Conservation (phyloP, 2,888 invertebrate genomes). For the Dorcus hopei region DNA sequence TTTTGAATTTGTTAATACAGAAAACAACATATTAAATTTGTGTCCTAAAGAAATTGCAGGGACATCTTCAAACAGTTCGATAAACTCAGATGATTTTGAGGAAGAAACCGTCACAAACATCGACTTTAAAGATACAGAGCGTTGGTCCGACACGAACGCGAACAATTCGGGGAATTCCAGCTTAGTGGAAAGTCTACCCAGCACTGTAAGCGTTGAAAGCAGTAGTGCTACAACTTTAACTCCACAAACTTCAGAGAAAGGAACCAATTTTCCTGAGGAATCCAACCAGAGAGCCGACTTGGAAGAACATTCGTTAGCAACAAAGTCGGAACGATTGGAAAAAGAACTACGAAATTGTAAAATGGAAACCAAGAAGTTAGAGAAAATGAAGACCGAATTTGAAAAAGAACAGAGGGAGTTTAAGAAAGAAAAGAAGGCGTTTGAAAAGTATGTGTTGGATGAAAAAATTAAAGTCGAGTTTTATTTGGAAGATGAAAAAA, state of each 20-base stretch:
- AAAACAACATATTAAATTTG: too few species aligned
- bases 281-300: slow-evolving; percentile 31
- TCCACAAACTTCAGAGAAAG: neutral
- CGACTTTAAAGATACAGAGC: slow-evolving; percentile 12
- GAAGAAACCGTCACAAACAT: neutral
- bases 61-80: slow-evolving; percentile 21
- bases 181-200: slow-evolving; percentile 2
- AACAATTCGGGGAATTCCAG: slow-evolving; percentile 9
- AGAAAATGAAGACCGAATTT: slow-evolving; percentile 44
- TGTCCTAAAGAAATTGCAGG: neutral
- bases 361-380: slow-evolving; percentile 52
- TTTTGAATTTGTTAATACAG: neutral
- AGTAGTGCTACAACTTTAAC: neutral
- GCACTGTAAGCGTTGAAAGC: slow-evolving; percentile 1
- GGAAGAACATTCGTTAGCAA: slow-evolving; percentile 58
- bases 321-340: slow-evolving; percentile 64
- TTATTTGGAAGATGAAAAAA: slow-evolving; percentile 60
- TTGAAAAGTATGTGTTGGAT: slow-evolving; percentile 58
- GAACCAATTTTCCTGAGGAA: neutral
- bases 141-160: slow-evolving; percentile 17
- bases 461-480: slow-evolving; percentile 62
- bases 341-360: slow-evolving; percentile 59
- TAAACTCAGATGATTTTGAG: slow-evolving; percentile 24
- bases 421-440: slow-evolving; percentile 53
- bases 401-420: slow-evolving; percentile 54